A percentile compares a stretch with the other conserved stretches of the same genome.
Evolutionary conservation across 1,140 invertebrate species (phyloP).

Genomic region (Ceratina calcarata): DNA sequence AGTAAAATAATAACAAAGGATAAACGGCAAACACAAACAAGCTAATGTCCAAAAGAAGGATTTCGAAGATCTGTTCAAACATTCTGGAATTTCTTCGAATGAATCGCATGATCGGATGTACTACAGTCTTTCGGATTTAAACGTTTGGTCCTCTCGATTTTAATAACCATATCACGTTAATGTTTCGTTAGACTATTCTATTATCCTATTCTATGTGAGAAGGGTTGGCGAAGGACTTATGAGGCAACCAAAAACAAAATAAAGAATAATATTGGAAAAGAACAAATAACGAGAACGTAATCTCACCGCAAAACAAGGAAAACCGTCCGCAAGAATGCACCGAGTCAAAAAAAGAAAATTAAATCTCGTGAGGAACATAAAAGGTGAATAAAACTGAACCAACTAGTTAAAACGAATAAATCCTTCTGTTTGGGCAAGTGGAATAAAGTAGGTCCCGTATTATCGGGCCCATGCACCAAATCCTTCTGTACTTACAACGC

Average conservation of each 20-base stretch:
- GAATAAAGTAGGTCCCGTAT: constrained; percentile 54
- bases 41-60: constrained; percentile 24
- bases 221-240: constrained; percentile 59
- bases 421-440: constrained; percentile 56
- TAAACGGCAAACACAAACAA: constrained; percentile 15
- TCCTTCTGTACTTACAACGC: constrained; percentile 78
- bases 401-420: constrained; percentile 45
- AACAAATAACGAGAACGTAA: constrained; percentile 15
- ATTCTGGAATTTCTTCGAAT: constrained; percentile 1
- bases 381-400: constrained; percentile 12
- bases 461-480: constrained; percentile 75
- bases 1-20: not conserved
- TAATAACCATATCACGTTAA: constrained; percentile 50
- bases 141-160: constrained; percentile 54
- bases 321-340: not conserved
- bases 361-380: not conserved
- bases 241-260: constrained; percentile 45
- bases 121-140: not conserved
- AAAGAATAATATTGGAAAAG: not conserved
- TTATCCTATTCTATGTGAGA: constrained; percentile 63
- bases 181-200: constrained; percentile 60
- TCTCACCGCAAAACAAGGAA: constrained; percentile 10
- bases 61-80: constrained; percentile 9
- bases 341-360: not conserved
- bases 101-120: not conserved